Base-by-base conservation (phyloP, 2,797 vertebrate species). In the Agapornis canus region DNA sequence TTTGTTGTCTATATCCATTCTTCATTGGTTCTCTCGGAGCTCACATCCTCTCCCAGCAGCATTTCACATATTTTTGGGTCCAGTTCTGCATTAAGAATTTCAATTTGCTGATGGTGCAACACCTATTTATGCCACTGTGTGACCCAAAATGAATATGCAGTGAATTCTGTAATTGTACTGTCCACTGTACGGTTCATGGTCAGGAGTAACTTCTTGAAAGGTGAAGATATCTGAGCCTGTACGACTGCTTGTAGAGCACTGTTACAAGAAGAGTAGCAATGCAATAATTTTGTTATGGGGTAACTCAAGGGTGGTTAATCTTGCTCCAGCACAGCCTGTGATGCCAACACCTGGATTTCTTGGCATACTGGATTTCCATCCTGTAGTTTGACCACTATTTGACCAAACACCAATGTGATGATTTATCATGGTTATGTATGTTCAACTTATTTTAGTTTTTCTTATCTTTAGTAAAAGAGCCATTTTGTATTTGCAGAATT, bases 401-500 rank as follows among this genome's bases (percentile, higher is more conserved):
- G 54, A 32, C 6, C 0, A 0, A n/a, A 20, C 20, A 17, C 19
- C 16, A 4, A 9, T 13, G 64, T 0, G 6, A 14, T 60, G 75
- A 71, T 92, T 84, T 86, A 23, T 92, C 49, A 45, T 56, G 29
- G 42, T 61, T 45, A 5, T 64, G 37, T 60, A 11, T 45, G 82
- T 40, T 95, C 89, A 82, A 22, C 82, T 86, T 29, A 45, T 79
- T 82, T 92, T 20, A 2, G 1, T 77, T 96, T 85, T 54, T 61
- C 86, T 94, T 71, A 52, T 43, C 68, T 94, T 82, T 82, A 76
- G 78, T 21, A 91, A 31, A 76, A n/a, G 54, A 94, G 63, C 39
- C 94, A 45, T 75, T 97, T 95, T 68, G 63, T 89, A 86, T 86
- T 94, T 78, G 87, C 32, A 3, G 42, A 27, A 51, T 75, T 37